Evolutionary conservation across 1,140 invertebrate species (phyloP), one percentile per base, ranked within the genome.

Genomic region (Drosophila hydei): DNA sequence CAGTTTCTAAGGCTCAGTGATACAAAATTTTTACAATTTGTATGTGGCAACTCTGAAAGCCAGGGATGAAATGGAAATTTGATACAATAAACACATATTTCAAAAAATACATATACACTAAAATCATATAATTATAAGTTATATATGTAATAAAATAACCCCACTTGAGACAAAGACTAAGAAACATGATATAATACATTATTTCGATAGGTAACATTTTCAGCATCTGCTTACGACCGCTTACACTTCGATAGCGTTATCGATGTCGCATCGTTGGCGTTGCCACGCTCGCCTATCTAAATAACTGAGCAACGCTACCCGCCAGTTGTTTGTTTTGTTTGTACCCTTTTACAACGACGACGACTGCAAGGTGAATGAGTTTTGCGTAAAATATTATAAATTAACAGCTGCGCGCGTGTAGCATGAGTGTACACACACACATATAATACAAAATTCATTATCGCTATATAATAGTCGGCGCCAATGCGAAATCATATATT

Each of bases 261-360:
- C 38, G 48, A 21, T 63, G 45, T 61, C 36, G 23, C 2, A 36
- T 7, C 4, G 5, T 23, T 54, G 16, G 23, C 4, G 63, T 9
- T 59, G 54, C 63, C 55, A 30, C 36, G n/a, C 25, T 14, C 36
- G 58, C 23, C 21, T 36, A 61, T 61, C 25, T n/a, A 21, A 27
- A 30, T 45, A 8, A 18, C 45, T 68, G 19, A 68, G 30, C 64
- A 69, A 71, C 61, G 58, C 68, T 65, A n/a, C 43, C 68, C 68
- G 68, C 61, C 72, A 73, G 55, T 84, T 85, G 63, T 79, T 76
- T 72, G 61, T 87, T 79, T 84, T 85, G 72, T 79, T 75, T 78
- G 65, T 73, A 68, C 60, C 61, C 55, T 72, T 62, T 61, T 78
- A 75, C 63, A 84, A 55, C 75, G 69, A 74, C 79, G 75, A 54